Evolutionary conservation across 2,797 vertebrate species (phyloP).

Genomic region (Arrhamphus sclerolepis): DNA sequence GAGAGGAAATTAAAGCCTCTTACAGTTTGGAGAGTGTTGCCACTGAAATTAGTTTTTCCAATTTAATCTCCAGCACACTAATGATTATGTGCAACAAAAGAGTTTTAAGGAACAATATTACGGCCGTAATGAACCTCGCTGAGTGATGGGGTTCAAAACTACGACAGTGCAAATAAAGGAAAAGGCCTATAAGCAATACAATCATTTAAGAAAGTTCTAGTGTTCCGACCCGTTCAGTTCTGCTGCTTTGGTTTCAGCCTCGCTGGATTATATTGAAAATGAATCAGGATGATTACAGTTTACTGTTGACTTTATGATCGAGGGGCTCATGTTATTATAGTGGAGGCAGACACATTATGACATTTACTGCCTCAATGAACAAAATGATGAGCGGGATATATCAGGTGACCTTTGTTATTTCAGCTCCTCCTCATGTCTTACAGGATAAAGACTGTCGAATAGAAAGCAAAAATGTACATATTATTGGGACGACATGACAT

Average conservation of each 20-base stretch:
- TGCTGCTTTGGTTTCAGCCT: slow-evolving; percentile 11
- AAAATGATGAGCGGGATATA: background rate
- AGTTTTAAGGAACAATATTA: slow-evolving; percentile 4
- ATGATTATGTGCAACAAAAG: background rate
- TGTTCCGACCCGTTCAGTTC: slow-evolving; percentile 2
- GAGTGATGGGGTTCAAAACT: too few species aligned
- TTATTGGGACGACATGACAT: too few species aligned
- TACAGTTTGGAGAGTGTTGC: slow-evolving; percentile 2
- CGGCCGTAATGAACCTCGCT: too few species aligned
- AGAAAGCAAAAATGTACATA: too few species aligned
- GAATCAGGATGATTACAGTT: slow-evolving; percentile 1
- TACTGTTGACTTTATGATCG: background rate
- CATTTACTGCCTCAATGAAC: background rate
- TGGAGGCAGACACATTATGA: slow-evolving; percentile 1
- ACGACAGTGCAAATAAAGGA: too few species aligned
- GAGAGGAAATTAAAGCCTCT: slow-evolving; percentile 21
- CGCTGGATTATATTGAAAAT: slow-evolving; percentile 23
- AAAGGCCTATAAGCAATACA: too few species aligned
- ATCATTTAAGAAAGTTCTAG: accelerated
- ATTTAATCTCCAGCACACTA: background rate
- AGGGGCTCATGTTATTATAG: slow-evolving; percentile 13
- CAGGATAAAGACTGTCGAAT: background rate
- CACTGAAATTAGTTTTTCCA: background rate
- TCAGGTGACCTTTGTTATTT: background rate
- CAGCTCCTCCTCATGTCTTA: background rate